phyloP scores from a whole-genome alignment of 2,888 invertebrate genomes.

The Pristionchus fissidentatus region DNA sequence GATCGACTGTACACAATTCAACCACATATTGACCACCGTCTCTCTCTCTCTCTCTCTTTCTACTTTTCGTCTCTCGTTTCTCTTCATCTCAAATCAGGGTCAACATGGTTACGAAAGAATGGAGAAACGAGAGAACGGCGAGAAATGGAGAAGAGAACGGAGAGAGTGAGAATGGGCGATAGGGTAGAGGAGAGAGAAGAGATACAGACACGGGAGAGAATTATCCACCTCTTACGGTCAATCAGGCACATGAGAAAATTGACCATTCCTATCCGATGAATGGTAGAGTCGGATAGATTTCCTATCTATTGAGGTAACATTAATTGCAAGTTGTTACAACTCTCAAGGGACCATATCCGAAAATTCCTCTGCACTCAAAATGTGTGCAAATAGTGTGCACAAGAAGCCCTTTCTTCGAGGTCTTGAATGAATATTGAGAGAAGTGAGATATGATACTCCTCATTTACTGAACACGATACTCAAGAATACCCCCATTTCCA shows the following conservation, averaged over 20 bases:
- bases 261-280: neutral
- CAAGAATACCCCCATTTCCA: neutral
- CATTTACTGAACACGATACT: neutral
- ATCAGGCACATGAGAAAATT: neutral
- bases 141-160: neutral
- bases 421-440: neutral
- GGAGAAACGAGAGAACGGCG: neutral
- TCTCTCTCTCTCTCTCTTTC: neutral
- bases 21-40: too few relatives aligned
- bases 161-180: neutral
- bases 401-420: neutral
- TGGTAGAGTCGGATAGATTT: too few relatives aligned
- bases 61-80: conserved; percentile 4
- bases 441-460: conserved; percentile 33
- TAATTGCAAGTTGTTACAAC: too few relatives aligned
- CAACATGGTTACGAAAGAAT: conserved; percentile 36
- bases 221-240: conserved; percentile 10
- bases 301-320: too few relatives aligned
- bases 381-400: neutral
- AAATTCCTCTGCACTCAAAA: too few relatives aligned
- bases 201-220: neutral
- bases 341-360: too few relatives aligned
- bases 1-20: too few relatives aligned
- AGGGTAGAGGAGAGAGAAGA: neutral
- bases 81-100: conserved; percentile 34